A percentile compares a stretch with the other conserved stretches of the same genome.
phyloP scores from a whole-genome alignment of 2,113 vertebrate species.

The Pelecanus crispus region DNA sequence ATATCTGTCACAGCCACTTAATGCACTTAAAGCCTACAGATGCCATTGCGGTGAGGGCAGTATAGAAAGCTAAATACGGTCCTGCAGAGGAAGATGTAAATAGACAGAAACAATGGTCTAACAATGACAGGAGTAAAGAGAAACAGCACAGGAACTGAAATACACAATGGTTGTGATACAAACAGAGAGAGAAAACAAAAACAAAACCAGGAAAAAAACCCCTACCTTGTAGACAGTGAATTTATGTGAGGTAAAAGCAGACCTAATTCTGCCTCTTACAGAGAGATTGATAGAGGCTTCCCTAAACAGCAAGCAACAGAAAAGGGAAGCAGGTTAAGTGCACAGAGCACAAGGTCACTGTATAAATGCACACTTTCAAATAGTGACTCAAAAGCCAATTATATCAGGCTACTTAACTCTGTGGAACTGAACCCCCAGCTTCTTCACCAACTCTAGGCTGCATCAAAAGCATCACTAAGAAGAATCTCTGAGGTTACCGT shows the following conservation, averaged over 20 bases:
- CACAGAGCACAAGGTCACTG: not conserved
- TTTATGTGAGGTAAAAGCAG: not conserved
- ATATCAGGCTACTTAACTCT: not conserved
- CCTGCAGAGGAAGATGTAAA: not conserved
- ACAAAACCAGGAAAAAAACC: not conserved
- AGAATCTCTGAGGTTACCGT: not conserved
- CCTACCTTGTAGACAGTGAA: not conserved
- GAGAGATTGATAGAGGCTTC: not conserved
- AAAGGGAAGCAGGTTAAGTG: not conserved
- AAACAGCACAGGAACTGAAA: not conserved
- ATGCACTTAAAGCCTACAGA: not conserved
- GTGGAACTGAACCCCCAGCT: not conserved
- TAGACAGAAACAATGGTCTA: not conserved
- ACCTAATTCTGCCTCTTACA: not conserved
- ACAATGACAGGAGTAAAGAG: not conserved
- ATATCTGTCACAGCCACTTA: not conserved
- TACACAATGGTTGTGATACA: not conserved
- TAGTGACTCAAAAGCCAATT: not conserved
- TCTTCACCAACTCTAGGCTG: not conserved
- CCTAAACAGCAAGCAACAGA: not conserved
- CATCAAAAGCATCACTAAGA: not conserved
- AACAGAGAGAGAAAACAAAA: not conserved
- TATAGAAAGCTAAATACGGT: not conserved
- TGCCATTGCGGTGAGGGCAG: not conserved
- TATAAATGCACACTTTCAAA: not conserved